These are phyloP conservation scores for Chromis chromis DNA, from an alignment of 2,797 vertebrate species.

Conservation along the genomic window DNA sequence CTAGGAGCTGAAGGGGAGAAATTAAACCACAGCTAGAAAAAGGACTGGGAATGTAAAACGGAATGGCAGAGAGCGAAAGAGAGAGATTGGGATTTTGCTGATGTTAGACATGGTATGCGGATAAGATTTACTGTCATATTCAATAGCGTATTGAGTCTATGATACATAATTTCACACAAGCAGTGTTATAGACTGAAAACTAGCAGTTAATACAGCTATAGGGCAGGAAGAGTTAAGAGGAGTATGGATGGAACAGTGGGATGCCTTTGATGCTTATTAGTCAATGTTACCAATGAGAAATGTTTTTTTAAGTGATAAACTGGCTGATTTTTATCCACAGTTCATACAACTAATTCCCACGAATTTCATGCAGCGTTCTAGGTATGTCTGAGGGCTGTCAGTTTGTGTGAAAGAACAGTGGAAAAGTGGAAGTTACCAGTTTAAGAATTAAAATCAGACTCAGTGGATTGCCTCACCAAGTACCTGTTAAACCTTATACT, in stretches of 20 bases:
- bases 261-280: conserved; percentile 1
- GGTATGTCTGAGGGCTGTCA: too few species aligned
- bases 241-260: conserved; percentile 10
- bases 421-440: too few species aligned
- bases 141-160: conserved; percentile 17
- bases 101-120: conserved; percentile 36
- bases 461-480: background rate
- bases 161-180: conserved; percentile 53
- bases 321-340: background rate
- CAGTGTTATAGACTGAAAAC: conserved; percentile 41
- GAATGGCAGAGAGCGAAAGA: background rate
- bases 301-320: conserved; percentile 23
- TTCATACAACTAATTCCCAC: background rate
- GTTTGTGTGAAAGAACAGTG: too few species aligned
- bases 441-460: too few species aligned
- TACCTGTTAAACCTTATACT: too few species aligned
- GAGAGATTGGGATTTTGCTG: conserved; percentile 22
- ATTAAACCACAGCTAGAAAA: conserved; percentile 28
- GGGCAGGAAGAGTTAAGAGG: conserved; percentile 1
- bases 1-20: conserved; percentile 20
- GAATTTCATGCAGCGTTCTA: too few species aligned
- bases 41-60: conserved; percentile 10
- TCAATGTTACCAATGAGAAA: conserved; percentile 1
- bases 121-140: conserved; percentile 50
- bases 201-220: conserved; percentile 38